These are phyloP conservation scores for Halcyon badia DNA, from an alignment of 2,797 vertebrate genomes.

Conservation along the genomic window DNA sequence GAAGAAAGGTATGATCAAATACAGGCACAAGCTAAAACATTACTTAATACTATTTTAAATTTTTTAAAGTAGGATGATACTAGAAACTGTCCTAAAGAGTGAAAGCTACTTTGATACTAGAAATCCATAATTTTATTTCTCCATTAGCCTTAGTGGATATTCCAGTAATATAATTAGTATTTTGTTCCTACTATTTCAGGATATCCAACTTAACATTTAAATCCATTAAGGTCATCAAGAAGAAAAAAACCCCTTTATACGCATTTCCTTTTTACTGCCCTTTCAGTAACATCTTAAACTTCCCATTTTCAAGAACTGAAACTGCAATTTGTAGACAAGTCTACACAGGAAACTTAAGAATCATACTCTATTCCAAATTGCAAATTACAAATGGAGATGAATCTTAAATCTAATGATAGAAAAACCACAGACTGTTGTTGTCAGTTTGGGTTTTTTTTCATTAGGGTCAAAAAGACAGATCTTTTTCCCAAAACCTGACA, in stretches of 20 bases:
- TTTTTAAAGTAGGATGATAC: background rate
- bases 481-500: background rate
- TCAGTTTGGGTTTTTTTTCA: background rate
- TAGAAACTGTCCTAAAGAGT: background rate
- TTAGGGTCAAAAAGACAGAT: background rate
- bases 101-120: background rate
- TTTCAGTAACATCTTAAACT: background rate
- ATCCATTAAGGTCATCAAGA: background rate
- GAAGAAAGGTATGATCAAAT: background rate
- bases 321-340: background rate
- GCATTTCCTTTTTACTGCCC: background rate
- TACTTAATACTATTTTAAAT: background rate
- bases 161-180: background rate
- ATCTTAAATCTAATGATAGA: background rate
- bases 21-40: background rate
- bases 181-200: background rate
- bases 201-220: background rate
- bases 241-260: background rate
- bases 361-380: background rate
- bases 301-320: background rate
- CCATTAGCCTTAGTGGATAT: background rate
- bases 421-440: background rate
- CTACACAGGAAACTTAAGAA: background rate
- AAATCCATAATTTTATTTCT: background rate
- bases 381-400: background rate